These are phyloP conservation scores for Cliona cf. orientalis DNA, from an alignment of 37 sponge, comb jelly and placozoan species.

Conservation along the genomic window DNA sequence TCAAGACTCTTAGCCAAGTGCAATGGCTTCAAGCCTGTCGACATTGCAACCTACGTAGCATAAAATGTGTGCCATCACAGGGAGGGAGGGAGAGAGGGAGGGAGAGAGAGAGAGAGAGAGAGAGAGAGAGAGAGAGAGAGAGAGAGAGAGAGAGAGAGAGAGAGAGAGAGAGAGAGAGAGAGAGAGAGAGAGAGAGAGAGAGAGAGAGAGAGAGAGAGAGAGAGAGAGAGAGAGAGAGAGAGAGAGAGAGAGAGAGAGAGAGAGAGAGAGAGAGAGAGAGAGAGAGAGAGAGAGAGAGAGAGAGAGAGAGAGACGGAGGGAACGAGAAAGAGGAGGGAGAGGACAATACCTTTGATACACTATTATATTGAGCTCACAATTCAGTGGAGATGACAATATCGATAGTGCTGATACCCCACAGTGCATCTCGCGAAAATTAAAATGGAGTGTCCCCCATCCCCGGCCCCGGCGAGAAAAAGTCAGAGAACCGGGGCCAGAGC, in stretches of 20 bases:
- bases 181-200: constrained; percentile 48
- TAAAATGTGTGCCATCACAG: not conserved
- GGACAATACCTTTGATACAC: too few species aligned
- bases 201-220: constrained; percentile 49
- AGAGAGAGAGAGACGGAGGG: too few species aligned
- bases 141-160: constrained; percentile 8
- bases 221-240: constrained; percentile 38
- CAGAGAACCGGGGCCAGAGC: too few species aligned
- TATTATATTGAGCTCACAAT: too few species aligned
- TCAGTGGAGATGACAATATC: not conserved
- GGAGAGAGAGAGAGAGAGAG: constrained; percentile 3
- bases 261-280: constrained; percentile 37
- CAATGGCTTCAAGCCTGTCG: constrained; percentile 47
- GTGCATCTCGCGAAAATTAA: not conserved
- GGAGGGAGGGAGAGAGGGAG: not conserved
- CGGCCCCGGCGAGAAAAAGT: too few species aligned
- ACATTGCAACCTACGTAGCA: too few species aligned
- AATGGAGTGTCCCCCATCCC: too few species aligned
- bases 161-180: constrained; percentile 33
- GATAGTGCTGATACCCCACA: not conserved
- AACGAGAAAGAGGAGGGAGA: too few species aligned
- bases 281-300: constrained; percentile 32
- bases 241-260: constrained; percentile 40
- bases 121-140: constrained; percentile 6
- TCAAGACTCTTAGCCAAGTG: constrained; percentile 65